Evolutionary conservation across 2,113 vertebrate species (phyloP).

Genomic region (Chunga burmeisteri): DNA sequence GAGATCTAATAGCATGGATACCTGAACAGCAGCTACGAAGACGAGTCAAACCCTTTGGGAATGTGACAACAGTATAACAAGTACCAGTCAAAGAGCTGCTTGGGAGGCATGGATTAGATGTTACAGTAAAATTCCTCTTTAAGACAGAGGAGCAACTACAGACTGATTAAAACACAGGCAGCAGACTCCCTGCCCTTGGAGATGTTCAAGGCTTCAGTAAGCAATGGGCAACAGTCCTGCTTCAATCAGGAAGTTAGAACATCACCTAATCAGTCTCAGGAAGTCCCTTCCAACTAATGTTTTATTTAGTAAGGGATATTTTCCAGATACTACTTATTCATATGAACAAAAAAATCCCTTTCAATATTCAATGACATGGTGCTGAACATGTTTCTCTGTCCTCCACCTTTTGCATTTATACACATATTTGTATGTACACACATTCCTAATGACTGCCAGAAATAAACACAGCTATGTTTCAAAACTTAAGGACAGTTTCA

Average conservation of each 20-base stretch:
- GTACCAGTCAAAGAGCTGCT: background rate
- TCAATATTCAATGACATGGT: background rate
- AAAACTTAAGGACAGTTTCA: background rate
- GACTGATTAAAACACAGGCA: background rate
- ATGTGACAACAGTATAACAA: background rate
- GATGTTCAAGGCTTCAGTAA: background rate
- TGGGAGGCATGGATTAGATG: background rate
- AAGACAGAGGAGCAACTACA: background rate
- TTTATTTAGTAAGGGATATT: background rate
- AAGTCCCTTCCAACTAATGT: background rate
- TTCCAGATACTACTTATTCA: background rate
- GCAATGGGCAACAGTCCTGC: background rate
- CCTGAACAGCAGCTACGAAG: background rate
- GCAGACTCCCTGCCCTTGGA: background rate
- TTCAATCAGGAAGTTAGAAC: background rate
- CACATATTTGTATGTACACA: background rate
- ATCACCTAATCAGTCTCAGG: background rate
- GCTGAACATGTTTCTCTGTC: background rate
- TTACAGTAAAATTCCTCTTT: background rate
- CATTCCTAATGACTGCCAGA: background rate
- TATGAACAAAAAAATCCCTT: background rate
- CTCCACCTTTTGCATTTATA: background rate
- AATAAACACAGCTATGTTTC: background rate
- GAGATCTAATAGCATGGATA: background rate
- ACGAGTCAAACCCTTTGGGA: background rate